Evolutionary conservation across 2,113 vertebrate genomes (phyloP).

Genomic region (Synchiropus splendidus): DNA sequence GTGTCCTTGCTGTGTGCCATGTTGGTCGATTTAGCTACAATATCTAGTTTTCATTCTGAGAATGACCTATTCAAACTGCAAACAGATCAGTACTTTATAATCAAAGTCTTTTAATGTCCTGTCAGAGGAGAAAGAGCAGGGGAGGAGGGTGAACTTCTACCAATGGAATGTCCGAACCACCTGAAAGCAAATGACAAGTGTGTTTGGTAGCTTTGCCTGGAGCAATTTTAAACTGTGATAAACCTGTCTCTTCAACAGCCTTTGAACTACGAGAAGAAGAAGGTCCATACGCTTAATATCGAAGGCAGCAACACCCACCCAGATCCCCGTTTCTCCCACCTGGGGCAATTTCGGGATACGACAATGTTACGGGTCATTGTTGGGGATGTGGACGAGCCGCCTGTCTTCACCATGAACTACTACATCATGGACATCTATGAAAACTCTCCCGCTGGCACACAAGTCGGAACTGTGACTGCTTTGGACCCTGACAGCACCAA

Average conservation of each 20-base stretch:
- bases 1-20: too few species aligned
- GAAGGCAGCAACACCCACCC: conserved; percentile 87
- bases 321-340: conserved; percentile 85
- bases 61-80: too few species aligned
- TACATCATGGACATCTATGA: conserved; percentile 94
- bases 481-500: conserved; percentile 87
- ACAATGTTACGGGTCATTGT: conserved; percentile 87
- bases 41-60: too few species aligned
- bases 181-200: too few species aligned
- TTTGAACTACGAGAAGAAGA: conserved; percentile 94
- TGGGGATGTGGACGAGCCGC: conserved; percentile 89
- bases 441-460: conserved; percentile 76
- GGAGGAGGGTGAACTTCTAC: too few species aligned
- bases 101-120: too few species aligned
- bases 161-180: too few species aligned
- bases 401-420: conserved; percentile 82
- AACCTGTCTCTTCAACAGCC: conserved; percentile 61
- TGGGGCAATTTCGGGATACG: conserved; percentile 90
- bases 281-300: conserved; percentile 87
- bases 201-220: too few species aligned
- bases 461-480: conserved; percentile 82
- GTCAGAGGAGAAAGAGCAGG: too few species aligned
- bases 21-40: too few species aligned
- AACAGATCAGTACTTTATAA: too few species aligned
- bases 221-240: too few species aligned